These are phyloP conservation scores for Hypomecis atomaria DNA, from an alignment of 2,888 invertebrate genomes.

Conservation along the genomic window DNA sequence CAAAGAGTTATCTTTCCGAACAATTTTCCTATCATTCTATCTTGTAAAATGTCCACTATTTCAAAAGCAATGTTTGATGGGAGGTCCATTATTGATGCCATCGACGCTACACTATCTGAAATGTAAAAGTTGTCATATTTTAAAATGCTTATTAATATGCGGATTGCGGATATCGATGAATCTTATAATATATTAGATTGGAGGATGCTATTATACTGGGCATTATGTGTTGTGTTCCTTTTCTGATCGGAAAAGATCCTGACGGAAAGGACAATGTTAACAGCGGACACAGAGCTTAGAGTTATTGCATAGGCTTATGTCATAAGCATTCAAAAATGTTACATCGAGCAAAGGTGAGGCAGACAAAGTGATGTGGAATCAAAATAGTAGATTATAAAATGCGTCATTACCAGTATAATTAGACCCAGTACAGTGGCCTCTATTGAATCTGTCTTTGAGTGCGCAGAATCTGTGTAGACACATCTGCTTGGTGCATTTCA, in stretches of 20 bases:
- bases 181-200: too few species aligned
- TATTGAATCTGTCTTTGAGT: slow-evolving; percentile 64
- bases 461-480: slow-evolving; percentile 70
- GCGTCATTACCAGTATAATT: slow-evolving; percentile 62
- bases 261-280: too few species aligned
- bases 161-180: too few species aligned
- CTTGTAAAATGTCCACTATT: slow-evolving; percentile 74
- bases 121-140: slow-evolving; percentile 36
- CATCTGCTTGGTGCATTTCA: slow-evolving; percentile 70
- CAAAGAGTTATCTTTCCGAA: slow-evolving; percentile 76
- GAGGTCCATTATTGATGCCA: slow-evolving; percentile 76
- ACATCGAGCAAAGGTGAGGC: too few species aligned
- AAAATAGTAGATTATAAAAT: not conserved
- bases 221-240: too few species aligned
- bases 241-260: too few species aligned
- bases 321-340: too few species aligned
- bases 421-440: slow-evolving; percentile 72
- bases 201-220: too few species aligned
- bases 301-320: too few species aligned
- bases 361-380: too few species aligned
- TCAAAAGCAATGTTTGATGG: slow-evolving; percentile 73
- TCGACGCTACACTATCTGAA: slow-evolving; percentile 71
- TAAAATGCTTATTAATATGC: not conserved
- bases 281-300: too few species aligned
- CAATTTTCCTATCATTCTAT: slow-evolving; percentile 71